A percentile compares a stretch with the other conserved stretches of the same genome.
These are phyloP conservation scores for Zaprionus gabonicus DNA, from an alignment of 1,140 invertebrate species.

Conservation along the genomic window DNA sequence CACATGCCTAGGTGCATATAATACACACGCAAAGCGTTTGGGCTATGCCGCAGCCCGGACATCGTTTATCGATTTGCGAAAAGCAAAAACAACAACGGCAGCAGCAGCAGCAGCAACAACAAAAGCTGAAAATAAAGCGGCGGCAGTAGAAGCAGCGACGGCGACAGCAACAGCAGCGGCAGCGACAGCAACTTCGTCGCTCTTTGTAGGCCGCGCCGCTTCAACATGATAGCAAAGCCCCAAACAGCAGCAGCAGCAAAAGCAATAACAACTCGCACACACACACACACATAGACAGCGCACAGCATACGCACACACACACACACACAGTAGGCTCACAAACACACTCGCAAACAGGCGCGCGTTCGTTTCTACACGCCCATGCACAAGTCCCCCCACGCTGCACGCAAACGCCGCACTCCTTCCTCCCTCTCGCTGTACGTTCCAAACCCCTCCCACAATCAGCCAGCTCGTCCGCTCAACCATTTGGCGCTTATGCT, in stretches of 20 bases:
- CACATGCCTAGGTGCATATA: conserved; percentile 46
- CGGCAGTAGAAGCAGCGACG: conserved; percentile 18
- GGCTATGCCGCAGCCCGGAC: conserved; percentile 70
- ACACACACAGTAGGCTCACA: conserved; percentile 9
- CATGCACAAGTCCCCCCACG: conserved; percentile 42
- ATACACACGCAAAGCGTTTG: conserved; percentile 71
- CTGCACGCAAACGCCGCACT: conserved; percentile 47
- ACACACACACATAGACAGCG: conserved; percentile 19
- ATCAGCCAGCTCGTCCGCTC: conserved; percentile 36
- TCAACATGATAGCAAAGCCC: conserved; percentile 55
- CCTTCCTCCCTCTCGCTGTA: not conserved
- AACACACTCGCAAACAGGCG: conserved; percentile 22
- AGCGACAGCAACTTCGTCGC: conserved; percentile 40
- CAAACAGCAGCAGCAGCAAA: conserved; percentile 34
- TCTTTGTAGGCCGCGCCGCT: conserved; percentile 64
- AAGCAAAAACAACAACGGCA: conserved; percentile 59
- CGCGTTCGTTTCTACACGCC: conserved; percentile 16
- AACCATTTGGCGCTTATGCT: conserved; percentile 43
- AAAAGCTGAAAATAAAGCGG: conserved; percentile 32
- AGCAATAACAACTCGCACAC: conserved; percentile 29
- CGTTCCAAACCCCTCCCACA: conserved; percentile 28
- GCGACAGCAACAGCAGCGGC: conserved; percentile 34
- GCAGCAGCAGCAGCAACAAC: conserved; percentile 47
- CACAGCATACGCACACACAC: conserved; percentile 7
- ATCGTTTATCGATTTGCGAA: conserved; percentile 81